These are phyloP conservation scores for Acipenser transmontanus DNA, from an alignment of 2,797 vertebrate genomes.

Conservation along the genomic window DNA sequence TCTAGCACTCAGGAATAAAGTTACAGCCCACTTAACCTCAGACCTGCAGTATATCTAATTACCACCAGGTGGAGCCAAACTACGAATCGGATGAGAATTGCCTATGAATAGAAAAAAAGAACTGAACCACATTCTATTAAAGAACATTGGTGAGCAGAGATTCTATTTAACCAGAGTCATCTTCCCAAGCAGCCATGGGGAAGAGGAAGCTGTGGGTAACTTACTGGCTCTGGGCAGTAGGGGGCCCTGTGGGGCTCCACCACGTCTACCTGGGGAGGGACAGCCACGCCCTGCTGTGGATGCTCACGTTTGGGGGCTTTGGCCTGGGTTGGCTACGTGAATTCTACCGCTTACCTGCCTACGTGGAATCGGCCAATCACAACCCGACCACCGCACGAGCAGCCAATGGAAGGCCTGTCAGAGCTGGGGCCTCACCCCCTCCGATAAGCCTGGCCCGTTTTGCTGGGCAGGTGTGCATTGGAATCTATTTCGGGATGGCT, in stretches of 20 bases:
- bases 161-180: background rate
- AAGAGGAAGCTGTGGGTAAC: slow-evolving; percentile 64
- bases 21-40: too few species aligned
- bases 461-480: slow-evolving; percentile 69
- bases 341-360: slow-evolving; percentile 68
- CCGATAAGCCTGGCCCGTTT: slow-evolving; percentile 59
- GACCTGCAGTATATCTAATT: too few species aligned
- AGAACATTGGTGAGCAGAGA: too few species aligned
- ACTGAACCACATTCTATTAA: background rate
- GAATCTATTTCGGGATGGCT: slow-evolving; percentile 77
- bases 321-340: slow-evolving; percentile 72
- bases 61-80: slow-evolving; percentile 10
- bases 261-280: slow-evolving; percentile 82
- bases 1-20: too few species aligned
- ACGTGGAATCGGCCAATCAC: slow-evolving; percentile 70
- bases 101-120: background rate
- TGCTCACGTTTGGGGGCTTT: slow-evolving; percentile 80
- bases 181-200: slow-evolving; percentile 37
- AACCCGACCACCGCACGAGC: slow-evolving; percentile 13
- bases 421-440: slow-evolving; percentile 15
- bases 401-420: slow-evolving; percentile 4
- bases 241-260: slow-evolving; percentile 73
- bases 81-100: slow-evolving; percentile 8
- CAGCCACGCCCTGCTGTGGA: slow-evolving; percentile 84
- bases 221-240: slow-evolving; percentile 67